These are phyloP conservation scores for Meloidogyne hapla DNA, from an alignment of 1,140 invertebrate genomes.

Conservation along the genomic window DNA sequence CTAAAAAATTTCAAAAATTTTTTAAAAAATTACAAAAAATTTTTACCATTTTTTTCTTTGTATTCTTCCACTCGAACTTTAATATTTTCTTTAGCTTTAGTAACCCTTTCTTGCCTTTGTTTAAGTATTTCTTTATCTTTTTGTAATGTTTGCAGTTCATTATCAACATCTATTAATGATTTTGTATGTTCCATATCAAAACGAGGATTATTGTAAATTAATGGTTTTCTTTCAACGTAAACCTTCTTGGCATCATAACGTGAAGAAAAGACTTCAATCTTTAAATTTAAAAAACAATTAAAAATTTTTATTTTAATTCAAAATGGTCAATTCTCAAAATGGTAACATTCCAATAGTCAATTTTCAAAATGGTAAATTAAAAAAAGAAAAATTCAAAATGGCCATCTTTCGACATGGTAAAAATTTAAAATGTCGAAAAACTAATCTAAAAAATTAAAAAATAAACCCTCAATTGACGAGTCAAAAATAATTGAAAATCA, in stretches of 20 bases:
- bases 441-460: background rate
- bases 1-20: background rate
- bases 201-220: constrained; percentile 9
- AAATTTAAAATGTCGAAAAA: background rate
- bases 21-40: background rate
- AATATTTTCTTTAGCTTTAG: background rate
- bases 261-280: constrained; percentile 33
- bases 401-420: too few relatives aligned
- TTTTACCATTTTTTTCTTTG: background rate
- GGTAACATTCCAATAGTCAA: too few relatives aligned
- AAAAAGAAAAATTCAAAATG: too few relatives aligned
- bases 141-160: background rate
- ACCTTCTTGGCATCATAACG: constrained; percentile 14
- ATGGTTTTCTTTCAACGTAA: constrained; percentile 20
- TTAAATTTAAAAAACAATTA: constrained; percentile 6
- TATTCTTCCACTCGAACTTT: background rate
- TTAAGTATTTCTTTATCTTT: background rate
- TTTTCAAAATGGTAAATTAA: too few relatives aligned
- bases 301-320: too few relatives aligned
- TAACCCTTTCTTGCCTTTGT: constrained; percentile 7
- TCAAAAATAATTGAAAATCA: constrained; percentile 36
- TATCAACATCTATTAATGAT: constrained; percentile 6
- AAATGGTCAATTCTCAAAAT: too few relatives aligned
- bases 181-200: constrained; percentile 30
- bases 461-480: constrained; percentile 30